A percentile compares a stretch with the other conserved stretches of the same genome.
Conservation (phyloP, 2,113 vertebrate genomes). For the Perognathus longimembris region DNA sequence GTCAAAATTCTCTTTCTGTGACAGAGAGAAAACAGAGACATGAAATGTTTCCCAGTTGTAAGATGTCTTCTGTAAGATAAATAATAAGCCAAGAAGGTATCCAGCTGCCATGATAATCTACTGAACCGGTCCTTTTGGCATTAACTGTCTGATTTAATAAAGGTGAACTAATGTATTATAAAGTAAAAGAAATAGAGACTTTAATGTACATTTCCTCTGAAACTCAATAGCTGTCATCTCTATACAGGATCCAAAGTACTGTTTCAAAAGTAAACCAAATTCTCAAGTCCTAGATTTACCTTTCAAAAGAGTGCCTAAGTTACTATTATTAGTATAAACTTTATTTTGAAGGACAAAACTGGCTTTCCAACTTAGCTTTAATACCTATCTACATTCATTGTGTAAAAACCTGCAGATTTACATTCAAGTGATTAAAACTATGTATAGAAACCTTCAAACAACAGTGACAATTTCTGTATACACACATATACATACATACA, state of each 20-base stretch:
- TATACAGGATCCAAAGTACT: not conserved
- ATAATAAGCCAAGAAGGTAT: conserved; percentile 85
- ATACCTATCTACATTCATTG: not conserved
- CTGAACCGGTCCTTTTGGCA: conserved; percentile 82
- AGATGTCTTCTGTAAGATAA: conserved; percentile 84
- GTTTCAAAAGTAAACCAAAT: not conserved
- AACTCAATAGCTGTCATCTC: conserved; percentile 60
- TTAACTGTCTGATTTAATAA: conserved; percentile 82
- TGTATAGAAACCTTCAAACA: not conserved
- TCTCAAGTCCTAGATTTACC: not conserved
- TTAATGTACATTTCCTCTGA: conserved; percentile 49
- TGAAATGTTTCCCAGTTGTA: conserved; percentile 90
- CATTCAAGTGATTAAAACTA: not conserved
- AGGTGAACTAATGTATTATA: conserved; percentile 74
- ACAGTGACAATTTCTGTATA: not conserved
- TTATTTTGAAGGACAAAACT: not conserved
- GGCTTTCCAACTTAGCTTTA: conserved; percentile 14
- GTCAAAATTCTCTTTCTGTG: conserved; percentile 81
- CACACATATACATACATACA: no score
- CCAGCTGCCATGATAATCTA: conserved; percentile 86
- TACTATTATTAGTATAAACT: not conserved
- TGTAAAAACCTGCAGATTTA: not conserved
- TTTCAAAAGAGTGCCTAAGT: not conserved
- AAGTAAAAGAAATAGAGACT: conserved; percentile 53
- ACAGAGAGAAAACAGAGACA: conserved; percentile 82